phyloP scores from a whole-genome alignment of 2,113 vertebrate species.

The Melanotaenia duboulayi region DNA sequence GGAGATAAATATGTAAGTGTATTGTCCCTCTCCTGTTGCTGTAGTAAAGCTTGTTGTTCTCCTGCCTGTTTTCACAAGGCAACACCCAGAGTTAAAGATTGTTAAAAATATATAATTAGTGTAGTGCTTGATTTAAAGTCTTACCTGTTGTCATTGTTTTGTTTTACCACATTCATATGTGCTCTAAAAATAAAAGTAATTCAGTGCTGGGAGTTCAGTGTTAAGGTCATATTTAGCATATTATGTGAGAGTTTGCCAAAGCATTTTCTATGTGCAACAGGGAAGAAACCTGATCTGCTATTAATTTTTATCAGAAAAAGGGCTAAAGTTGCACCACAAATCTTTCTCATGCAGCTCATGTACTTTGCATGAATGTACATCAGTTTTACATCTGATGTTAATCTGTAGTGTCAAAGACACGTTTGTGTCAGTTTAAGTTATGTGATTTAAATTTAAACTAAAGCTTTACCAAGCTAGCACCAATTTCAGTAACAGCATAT shows the following conservation, averaged over 20 bases:
- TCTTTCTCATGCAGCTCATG: background rate
- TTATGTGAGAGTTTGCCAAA: background rate
- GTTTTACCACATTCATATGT: background rate
- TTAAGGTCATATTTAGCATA: background rate
- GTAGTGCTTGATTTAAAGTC: background rate
- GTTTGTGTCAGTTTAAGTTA: too few relatives aligned
- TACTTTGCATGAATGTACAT: background rate
- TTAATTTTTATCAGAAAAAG: background rate
- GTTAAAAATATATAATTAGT: conserved; percentile 29
- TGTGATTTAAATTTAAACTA: conserved; percentile 9
- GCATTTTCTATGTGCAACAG: too few relatives aligned
- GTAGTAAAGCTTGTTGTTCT: conserved; percentile 28
- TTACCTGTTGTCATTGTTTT: conserved; percentile 24
- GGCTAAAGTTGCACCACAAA: background rate
- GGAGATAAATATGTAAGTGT: conserved; percentile 49
- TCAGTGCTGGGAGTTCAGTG: background rate
- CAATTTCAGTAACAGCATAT: background rate
- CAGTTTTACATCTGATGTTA: conserved; percentile 9
- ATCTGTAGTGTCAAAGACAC: background rate
- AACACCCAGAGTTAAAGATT: conserved; percentile 26
- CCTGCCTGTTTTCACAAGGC: conserved; percentile 34
- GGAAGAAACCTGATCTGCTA: background rate
- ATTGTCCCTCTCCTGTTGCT: conserved; percentile 43
- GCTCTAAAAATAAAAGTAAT: conserved; percentile 8
- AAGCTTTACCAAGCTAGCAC: background rate